phyloP scores from a whole-genome alignment of 1,140 invertebrate species.

The Procambarus virginalis region DNA sequence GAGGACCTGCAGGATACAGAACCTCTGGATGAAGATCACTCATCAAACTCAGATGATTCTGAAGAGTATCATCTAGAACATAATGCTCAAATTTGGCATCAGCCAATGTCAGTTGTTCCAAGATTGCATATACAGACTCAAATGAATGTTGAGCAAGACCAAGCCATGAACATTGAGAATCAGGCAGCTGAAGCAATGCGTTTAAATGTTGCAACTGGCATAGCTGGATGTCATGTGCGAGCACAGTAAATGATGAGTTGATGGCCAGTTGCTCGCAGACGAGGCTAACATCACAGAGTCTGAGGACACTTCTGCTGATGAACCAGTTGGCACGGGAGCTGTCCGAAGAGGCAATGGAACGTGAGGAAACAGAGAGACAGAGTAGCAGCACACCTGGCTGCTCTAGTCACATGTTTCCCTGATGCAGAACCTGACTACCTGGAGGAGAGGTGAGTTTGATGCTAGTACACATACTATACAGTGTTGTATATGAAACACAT shows the following conservation, averaged over 20 bases:
- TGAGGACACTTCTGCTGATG: background rate
- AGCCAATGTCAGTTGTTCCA: too few relatives aligned
- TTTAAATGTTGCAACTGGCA: background rate
- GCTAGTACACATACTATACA: too few relatives aligned
- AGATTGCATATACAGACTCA: too few relatives aligned
- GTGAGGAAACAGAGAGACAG: background rate
- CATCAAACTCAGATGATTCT: too few relatives aligned
- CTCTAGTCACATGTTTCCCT: constrained; percentile 18
- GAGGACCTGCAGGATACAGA: too few relatives aligned
- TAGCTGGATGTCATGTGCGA: background rate
- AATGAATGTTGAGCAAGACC: too few relatives aligned
- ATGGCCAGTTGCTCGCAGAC: background rate
- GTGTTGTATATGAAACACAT: too few relatives aligned
- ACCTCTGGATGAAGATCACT: too few relatives aligned
- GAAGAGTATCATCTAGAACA: too few relatives aligned
- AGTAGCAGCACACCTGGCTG: background rate
- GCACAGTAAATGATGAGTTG: background rate
- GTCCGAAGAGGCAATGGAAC: background rate
- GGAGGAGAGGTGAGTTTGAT: constrained; percentile 4
- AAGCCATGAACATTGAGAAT: too few relatives aligned
- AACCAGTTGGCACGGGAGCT: constrained; percentile 16
- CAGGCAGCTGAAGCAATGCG: too few relatives aligned
- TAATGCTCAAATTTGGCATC: too few relatives aligned
- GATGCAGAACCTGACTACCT: constrained; percentile 23
- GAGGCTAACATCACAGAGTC: background rate